Evolutionary conservation across 2,113 vertebrate genomes (phyloP).

Genomic region (Nannospalax galili): DNA sequence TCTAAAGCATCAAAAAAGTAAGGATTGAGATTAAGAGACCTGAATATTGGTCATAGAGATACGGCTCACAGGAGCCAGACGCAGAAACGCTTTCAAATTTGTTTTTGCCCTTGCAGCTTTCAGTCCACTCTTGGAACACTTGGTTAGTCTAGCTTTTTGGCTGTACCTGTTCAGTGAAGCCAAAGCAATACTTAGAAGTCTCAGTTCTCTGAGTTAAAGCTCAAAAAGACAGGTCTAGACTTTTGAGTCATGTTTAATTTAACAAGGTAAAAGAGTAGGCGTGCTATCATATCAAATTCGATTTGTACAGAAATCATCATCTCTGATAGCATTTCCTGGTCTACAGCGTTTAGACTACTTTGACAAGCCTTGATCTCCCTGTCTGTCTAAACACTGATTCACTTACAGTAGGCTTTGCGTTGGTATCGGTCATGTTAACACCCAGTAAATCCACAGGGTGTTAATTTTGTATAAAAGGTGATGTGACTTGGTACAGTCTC

Average conservation of each 20-base stretch:
- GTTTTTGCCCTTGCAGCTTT: background rate
- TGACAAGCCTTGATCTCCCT: constrained; percentile 81
- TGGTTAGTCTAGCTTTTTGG: background rate
- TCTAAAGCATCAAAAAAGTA: constrained; percentile 39
- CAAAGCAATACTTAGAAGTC: constrained; percentile 43
- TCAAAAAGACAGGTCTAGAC: constrained; percentile 52
- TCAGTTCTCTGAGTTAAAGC: constrained; percentile 55
- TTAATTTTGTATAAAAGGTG: constrained; percentile 87
- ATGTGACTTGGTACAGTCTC: constrained; percentile 55
- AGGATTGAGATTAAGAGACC: background rate
- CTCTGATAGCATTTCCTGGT: constrained; percentile 56
- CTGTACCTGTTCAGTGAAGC: background rate
- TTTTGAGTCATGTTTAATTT: constrained; percentile 63
- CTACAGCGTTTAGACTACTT: constrained; percentile 72
- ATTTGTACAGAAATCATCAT: constrained; percentile 58
- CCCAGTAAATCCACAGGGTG: constrained; percentile 84
- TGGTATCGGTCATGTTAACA: constrained; percentile 80
- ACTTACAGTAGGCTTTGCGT: constrained; percentile 78
- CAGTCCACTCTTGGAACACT: background rate
- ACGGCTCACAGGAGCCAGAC: background rate
- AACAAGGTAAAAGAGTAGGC: constrained; percentile 68
- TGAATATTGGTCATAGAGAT: background rate
- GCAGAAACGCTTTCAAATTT: background rate
- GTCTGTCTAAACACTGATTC: constrained; percentile 85
- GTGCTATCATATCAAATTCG: constrained; percentile 64